Evolutionary conservation across 1,140 invertebrate species (phyloP).

Genomic region (Leptonema lineaticorne): DNA sequence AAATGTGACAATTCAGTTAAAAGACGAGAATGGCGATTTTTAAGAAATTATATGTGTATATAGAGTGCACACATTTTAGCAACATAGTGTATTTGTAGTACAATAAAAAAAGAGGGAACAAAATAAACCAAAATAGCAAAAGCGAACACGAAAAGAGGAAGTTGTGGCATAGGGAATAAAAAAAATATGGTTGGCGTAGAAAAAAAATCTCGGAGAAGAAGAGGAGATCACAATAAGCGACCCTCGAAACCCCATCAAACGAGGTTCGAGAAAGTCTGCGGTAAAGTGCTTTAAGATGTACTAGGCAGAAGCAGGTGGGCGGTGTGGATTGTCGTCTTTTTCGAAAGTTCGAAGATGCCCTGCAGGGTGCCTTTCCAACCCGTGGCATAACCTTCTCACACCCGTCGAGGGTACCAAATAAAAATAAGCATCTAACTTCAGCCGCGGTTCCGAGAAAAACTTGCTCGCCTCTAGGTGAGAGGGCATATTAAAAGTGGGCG

Average conservation of each 20-base stretch:
- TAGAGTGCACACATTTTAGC: too few species aligned
- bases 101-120: background rate
- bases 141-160: too few species aligned
- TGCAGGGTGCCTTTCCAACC: background rate
- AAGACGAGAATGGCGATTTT: too few species aligned
- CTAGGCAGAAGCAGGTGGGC: slow-evolving; percentile 2
- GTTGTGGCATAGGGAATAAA: too few species aligned
- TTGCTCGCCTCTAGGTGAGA: background rate
- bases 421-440: slow-evolving; percentile 26
- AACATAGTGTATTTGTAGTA: background rate
- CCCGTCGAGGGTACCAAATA: too few species aligned
- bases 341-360: slow-evolving; percentile 29
- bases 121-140: background rate
- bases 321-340: slow-evolving; percentile 25
- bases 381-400: too few species aligned
- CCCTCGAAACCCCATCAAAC: slow-evolving; percentile 19
- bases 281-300: slow-evolving; percentile 26
- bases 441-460: background rate
- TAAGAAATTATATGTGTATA: too few species aligned
- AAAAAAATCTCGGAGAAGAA: background rate
- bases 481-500: slow-evolving; percentile 1
- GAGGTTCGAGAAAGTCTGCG: background rate
- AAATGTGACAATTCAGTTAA: too few species aligned
- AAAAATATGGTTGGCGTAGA: background rate
- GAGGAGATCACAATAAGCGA: slow-evolving; percentile 26